These are phyloP conservation scores for Venturia canescens DNA, from an alignment of 1,140 invertebrate species.

Conservation along the genomic window DNA sequence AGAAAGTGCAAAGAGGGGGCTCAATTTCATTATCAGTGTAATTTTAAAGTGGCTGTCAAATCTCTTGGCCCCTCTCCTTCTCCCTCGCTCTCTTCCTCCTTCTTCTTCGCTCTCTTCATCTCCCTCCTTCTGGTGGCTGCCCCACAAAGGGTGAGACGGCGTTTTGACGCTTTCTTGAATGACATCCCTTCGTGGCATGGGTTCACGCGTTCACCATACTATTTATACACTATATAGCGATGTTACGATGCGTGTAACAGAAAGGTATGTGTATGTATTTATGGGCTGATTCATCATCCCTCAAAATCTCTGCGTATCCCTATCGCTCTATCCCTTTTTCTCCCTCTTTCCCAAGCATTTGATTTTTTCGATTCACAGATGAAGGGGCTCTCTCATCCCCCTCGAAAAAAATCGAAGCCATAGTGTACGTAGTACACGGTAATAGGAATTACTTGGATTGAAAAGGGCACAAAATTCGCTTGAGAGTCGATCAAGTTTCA, in stretches of 20 bases:
- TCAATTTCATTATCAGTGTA: slow-evolving; percentile 75
- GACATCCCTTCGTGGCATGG: slow-evolving; percentile 49
- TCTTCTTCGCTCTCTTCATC: neutral
- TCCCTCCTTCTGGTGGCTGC: slow-evolving; percentile 21
- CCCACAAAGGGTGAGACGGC: slow-evolving; percentile 57
- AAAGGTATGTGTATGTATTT: slow-evolving; percentile 26
- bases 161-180: slow-evolving; percentile 68
- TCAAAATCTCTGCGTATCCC: slow-evolving; percentile 48
- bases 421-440: slow-evolving; percentile 37
- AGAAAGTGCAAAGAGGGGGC: slow-evolving; percentile 45
- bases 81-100: neutral
- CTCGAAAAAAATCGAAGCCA: slow-evolving; percentile 24
- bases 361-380: slow-evolving; percentile 31
- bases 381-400: slow-evolving; percentile 7
- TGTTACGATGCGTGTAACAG: slow-evolving; percentile 12
- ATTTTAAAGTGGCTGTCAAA: slow-evolving; percentile 75
- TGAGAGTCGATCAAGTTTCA: slow-evolving; percentile 33
- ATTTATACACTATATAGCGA: slow-evolving; percentile 13
- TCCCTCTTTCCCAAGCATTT: neutral
- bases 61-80: slow-evolving; percentile 49
- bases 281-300: slow-evolving; percentile 63
- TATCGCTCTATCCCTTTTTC: slow-evolving; percentile 40
- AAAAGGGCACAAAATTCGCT: slow-evolving; percentile 19
- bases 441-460: slow-evolving; percentile 35
- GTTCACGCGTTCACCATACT: slow-evolving; percentile 30